phyloP scores from a whole-genome alignment of 2,797 vertebrate species.

The Paratrypauchen microcephalus region DNA sequence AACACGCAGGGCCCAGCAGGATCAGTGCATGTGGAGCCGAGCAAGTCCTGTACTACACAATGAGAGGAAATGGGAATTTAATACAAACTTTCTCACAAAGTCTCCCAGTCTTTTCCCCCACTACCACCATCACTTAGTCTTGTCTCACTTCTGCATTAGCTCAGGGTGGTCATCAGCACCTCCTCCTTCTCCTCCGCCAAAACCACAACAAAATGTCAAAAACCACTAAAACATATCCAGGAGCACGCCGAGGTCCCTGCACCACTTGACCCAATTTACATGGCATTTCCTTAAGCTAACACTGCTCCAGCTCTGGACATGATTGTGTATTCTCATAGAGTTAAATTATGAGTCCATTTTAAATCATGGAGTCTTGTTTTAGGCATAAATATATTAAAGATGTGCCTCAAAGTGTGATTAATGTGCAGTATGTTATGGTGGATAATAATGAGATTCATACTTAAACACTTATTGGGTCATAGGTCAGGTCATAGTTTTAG shows the following conservation, averaged over 20 bases:
- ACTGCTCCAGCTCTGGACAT: not conserved
- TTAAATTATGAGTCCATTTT: slow-evolving; percentile 1
- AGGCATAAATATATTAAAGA: not conserved
- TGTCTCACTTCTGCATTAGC: slow-evolving; percentile 50
- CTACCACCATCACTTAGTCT: slow-evolving; percentile 34
- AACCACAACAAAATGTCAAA: slow-evolving; percentile 62
- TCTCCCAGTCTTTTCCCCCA: slow-evolving; percentile 60
- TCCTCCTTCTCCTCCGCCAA: slow-evolving; percentile 38
- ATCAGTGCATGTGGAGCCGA: slow-evolving; percentile 76
- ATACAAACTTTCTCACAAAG: slow-evolving; percentile 85
- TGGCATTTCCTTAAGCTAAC: slow-evolving; percentile 17
- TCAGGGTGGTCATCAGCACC: slow-evolving; percentile 39
- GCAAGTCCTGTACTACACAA: slow-evolving; percentile 78
- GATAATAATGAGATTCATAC: not conserved
- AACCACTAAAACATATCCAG: slow-evolving; percentile 43
- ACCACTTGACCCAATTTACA: slow-evolving; percentile 13
- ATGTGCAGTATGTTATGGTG: not conserved
- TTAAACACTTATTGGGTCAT: not conserved
- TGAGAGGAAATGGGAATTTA: slow-evolving; percentile 84
- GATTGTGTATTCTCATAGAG: not conserved
- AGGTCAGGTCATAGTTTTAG: no score
- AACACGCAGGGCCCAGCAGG: slow-evolving; percentile 43
- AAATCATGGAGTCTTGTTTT: not conserved
- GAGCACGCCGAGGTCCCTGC: slow-evolving; percentile 24
- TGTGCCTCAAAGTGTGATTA: not conserved